Conservation (phyloP, 2,113 vertebrate genomes). For the Tichodroma muraria region DNA sequence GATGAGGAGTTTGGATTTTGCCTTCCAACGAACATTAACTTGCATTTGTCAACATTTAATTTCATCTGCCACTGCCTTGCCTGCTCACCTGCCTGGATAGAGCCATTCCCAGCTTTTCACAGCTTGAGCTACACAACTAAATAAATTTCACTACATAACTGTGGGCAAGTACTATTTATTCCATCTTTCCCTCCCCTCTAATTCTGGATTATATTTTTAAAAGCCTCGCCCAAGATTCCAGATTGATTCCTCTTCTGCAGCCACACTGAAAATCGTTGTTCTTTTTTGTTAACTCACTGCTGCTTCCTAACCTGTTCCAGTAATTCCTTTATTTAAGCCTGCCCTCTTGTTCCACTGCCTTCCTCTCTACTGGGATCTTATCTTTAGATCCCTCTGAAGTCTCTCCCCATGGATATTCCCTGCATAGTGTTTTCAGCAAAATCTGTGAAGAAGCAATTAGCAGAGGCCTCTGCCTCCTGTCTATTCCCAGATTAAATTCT, state of each 20-base stretch:
- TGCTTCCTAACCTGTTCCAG: neutral
- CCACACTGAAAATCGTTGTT: neutral
- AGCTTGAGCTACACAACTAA: neutral
- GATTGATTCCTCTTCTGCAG: neutral
- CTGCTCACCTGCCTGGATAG: constrained; percentile 13
- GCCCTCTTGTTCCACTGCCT: neutral
- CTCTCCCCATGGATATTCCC: neutral
- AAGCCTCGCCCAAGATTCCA: neutral
- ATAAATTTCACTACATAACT: neutral
- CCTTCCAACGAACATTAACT: constrained; percentile 39
- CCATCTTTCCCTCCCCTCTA: neutral
- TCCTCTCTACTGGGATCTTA: neutral
- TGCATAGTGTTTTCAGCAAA: neutral
- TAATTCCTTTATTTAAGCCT: neutral
- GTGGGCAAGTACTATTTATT: neutral
- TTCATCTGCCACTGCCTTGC: constrained; percentile 18
- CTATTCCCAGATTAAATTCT: neutral
- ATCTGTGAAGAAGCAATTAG: neutral
- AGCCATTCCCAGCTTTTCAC: neutral
- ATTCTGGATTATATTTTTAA: neutral
- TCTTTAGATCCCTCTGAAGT: neutral
- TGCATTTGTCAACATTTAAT: constrained; percentile 58
- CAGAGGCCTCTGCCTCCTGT: neutral
- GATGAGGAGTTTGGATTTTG: constrained; percentile 3
- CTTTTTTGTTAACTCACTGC: neutral